Percentiles rank a stretch among this genome's conserved stretches.
These are phyloP conservation scores for Zygaena filipendulae DNA, from an alignment of 2,888 invertebrate genomes.

Conservation along the genomic window DNA sequence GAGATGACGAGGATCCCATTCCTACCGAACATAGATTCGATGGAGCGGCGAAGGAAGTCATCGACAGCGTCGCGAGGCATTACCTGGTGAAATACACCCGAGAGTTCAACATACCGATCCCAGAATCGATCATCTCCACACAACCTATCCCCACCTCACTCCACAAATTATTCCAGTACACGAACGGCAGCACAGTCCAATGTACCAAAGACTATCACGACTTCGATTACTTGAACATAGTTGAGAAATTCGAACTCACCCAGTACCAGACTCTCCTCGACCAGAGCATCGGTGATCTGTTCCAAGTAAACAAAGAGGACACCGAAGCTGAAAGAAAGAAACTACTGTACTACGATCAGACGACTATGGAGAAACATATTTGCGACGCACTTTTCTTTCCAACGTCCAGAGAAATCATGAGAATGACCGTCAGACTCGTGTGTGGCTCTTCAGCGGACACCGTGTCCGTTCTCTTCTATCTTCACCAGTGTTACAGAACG, in stretches of 20 bases:
- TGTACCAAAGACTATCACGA: constrained; percentile 36
- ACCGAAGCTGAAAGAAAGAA: constrained; percentile 22
- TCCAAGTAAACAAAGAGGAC: constrained; percentile 24
- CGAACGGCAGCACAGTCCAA: constrained; percentile 33
- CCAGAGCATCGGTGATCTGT: constrained; percentile 35
- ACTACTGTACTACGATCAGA: constrained; percentile 42
- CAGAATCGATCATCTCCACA: constrained; percentile 34
- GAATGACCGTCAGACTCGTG: constrained; percentile 39
- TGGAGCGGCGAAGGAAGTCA: constrained; percentile 19
- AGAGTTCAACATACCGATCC: constrained; percentile 41
- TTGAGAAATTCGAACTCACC: constrained; percentile 48
- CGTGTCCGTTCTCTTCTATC: constrained; percentile 53
- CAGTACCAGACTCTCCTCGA: constrained; percentile 47
- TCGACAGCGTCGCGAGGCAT: constrained; percentile 32
- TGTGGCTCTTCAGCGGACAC: constrained; percentile 40
- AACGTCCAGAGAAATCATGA: constrained; percentile 48
- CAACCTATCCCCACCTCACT: constrained; percentile 21
- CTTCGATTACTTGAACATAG: constrained; percentile 37
- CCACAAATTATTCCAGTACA: constrained; percentile 43
- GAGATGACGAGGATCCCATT: constrained; percentile 13
- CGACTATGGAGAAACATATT: constrained; percentile 49
- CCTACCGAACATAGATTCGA: constrained; percentile 12
- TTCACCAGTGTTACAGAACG: constrained; percentile 51
- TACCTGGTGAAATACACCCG: constrained; percentile 35
- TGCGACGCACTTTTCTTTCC: constrained; percentile 36